A percentile compares a stretch with the other conserved stretches of the same genome.
These are phyloP conservation scores for Cyclophora punctaria DNA, from an alignment of 2,888 invertebrate genomes.

Conservation along the genomic window DNA sequence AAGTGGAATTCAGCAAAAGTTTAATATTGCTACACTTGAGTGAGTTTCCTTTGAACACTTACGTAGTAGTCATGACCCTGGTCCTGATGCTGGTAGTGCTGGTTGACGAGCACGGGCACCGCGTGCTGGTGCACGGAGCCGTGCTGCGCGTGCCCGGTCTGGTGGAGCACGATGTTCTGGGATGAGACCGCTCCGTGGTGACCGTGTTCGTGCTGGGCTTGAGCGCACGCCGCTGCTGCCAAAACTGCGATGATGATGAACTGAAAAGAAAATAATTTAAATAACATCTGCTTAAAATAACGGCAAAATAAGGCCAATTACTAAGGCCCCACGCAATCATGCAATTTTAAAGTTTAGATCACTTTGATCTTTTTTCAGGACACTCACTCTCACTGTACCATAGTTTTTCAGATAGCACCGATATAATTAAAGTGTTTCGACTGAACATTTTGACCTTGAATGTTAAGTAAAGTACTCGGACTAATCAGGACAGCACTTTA, in stretches of 20 bases:
- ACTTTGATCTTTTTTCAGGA: too few species aligned
- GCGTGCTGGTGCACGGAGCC: background rate
- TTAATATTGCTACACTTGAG: background rate
- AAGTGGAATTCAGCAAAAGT: too few species aligned
- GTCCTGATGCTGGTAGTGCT: conserved; percentile 1
- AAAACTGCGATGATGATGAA: conserved; percentile 20
- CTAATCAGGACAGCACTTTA: too few species aligned
- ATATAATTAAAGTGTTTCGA: too few species aligned
- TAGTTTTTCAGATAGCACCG: too few species aligned
- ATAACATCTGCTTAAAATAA: background rate
- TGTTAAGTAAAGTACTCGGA: too few species aligned
- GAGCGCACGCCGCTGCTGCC: conserved; percentile 23
- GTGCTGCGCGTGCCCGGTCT: conserved; percentile 15
- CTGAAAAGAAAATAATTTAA: conserved; percentile 9
- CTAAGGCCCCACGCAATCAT: too few species aligned
- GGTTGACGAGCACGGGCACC: background rate
- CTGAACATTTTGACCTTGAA: too few species aligned
- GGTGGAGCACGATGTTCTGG: conserved; percentile 35
- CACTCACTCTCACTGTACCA: too few species aligned
- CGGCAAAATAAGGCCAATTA: background rate
- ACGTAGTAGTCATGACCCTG: conserved; percentile 7
- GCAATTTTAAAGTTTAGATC: too few species aligned
- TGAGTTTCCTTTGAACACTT: background rate
- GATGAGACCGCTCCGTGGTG: conserved; percentile 31
- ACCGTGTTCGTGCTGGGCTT: conserved; percentile 24